Percentiles rank a stretch among this genome's conserved stretches.
phyloP scores from a whole-genome alignment of 2,888 invertebrate species.

The Melanostoma scalare region DNA sequence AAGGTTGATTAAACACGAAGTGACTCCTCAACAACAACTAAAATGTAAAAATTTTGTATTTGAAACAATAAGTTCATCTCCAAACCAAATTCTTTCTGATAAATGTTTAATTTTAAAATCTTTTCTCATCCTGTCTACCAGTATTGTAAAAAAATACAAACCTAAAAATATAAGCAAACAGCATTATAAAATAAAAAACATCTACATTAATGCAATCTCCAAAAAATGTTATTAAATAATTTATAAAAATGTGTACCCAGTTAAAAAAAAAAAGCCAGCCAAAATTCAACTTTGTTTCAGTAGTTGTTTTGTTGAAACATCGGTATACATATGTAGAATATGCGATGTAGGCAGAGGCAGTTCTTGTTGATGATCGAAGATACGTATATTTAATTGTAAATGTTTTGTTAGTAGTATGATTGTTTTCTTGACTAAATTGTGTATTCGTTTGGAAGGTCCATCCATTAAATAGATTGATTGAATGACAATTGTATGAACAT shows the following conservation, averaged over 20 bases:
- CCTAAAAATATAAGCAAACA: constrained; percentile 42
- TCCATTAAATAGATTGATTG: too few relatives aligned
- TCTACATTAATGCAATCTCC: constrained; percentile 38
- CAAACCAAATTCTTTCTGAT: constrained; percentile 77
- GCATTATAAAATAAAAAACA: constrained; percentile 34
- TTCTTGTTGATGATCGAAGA: too few relatives aligned
- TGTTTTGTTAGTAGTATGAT: too few relatives aligned
- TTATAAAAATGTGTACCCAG: constrained; percentile 23
- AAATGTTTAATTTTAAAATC: constrained; percentile 10
- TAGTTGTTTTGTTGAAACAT: too few relatives aligned
- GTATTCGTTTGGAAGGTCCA: too few relatives aligned
- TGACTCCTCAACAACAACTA: constrained; percentile 59
- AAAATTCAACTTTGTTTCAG: too few relatives aligned
- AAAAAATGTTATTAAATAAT: background rate
- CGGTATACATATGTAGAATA: too few relatives aligned
- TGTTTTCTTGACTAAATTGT: too few relatives aligned
- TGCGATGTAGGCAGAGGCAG: too few relatives aligned
- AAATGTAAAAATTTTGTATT: constrained; percentile 47
- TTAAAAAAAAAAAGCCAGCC: background rate
- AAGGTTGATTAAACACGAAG: background rate
- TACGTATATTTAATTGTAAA: too few relatives aligned
- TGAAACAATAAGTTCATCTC: constrained; percentile 65
- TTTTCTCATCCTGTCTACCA: constrained; percentile 41
- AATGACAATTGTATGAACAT: too few relatives aligned
- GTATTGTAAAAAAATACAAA: constrained; percentile 52